Base-by-base conservation (phyloP, 2,797 vertebrate species). In the Zonotrichia albicollis region DNA sequence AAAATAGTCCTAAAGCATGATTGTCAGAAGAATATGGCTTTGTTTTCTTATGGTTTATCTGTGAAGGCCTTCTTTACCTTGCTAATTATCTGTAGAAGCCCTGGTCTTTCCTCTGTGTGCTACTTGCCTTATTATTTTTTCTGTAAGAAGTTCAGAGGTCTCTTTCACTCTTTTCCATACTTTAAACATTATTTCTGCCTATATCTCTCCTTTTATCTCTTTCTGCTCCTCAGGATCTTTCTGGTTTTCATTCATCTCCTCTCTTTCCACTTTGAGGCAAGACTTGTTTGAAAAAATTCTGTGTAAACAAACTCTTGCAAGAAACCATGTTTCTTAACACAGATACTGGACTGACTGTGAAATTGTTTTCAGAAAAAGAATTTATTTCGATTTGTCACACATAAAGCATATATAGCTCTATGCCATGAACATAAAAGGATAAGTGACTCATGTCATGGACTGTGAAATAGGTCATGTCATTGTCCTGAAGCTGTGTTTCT, bases 381-480 rank as follows among this genome's bases (percentile, higher is more conserved):
- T 92, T 80, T 92, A 74, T 89, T 94, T 92, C 51, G 32, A 57
- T 96, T 93, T 93, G 64, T 77, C 82, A 90, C 84, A 82, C 43
- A 53, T 17, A 32, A 48, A 16, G 17, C 32, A 38, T 55, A 55
- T 64, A 66, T 43, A 84, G 34, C 21, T 60, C 7, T 78, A 38
- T 76, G 36, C 27, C 38, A 61, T n/a, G 36, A 80, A 64, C 62
- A 67, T 30, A n/a, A 87, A 92, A 76, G 32, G 75, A 60, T 48
- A 81, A 84, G 43, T 48, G 29, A 27, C 30, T 92, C 30, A 11
- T 83, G 32, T 79, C 27, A 88, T 45, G 30, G 36, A 62, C 60
- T 66, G 53, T 84, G 74, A 95, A 95, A 94, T 20, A 87, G 30
- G 11, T 81, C 43, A 61, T 79, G 60, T 48, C 48, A 48, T 54